These are phyloP conservation scores for Silurus aristotelis DNA, from an alignment of 2,797 vertebrate species.

Conservation along the genomic window DNA sequence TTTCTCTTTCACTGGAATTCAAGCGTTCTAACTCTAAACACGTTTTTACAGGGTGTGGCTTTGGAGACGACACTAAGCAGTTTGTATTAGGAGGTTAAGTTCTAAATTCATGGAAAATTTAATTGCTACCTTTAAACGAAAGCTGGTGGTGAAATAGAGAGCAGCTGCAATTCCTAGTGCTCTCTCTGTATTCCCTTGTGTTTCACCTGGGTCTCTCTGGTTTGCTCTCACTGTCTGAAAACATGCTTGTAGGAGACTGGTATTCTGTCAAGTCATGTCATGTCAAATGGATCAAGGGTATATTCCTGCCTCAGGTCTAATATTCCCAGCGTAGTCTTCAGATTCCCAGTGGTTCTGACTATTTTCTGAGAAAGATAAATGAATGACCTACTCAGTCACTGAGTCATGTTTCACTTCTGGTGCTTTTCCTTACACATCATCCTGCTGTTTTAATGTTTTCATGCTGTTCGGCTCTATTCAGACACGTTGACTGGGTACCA, in stretches of 20 bases:
- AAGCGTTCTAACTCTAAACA: neutral
- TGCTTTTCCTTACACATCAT: constrained; percentile 3
- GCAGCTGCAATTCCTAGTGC: neutral
- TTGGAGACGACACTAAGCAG: neutral
- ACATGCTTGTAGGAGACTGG: neutral
- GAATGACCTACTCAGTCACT: neutral
- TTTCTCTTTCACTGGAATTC: neutral
- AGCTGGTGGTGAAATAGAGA: no score
- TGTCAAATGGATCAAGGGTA: no score
- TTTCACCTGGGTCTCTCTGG: neutral
- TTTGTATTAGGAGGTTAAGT: neutral
- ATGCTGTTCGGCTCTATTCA: constrained; percentile 6
- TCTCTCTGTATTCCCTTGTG: neutral
- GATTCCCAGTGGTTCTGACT: neutral
- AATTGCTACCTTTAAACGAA: neutral
- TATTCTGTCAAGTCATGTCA: neutral
- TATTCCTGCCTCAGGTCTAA: neutral
- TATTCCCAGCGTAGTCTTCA: neutral
- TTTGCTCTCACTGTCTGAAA: neutral
- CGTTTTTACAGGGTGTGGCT: neutral
- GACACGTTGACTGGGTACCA: constrained; percentile 23
- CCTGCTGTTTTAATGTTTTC: neutral
- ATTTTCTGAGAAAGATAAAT: neutral
- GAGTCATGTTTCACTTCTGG: neutral
- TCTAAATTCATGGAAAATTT: neutral